phyloP scores from a whole-genome alignment of 2,888 invertebrate species.

The Stomorhina lunata region DNA sequence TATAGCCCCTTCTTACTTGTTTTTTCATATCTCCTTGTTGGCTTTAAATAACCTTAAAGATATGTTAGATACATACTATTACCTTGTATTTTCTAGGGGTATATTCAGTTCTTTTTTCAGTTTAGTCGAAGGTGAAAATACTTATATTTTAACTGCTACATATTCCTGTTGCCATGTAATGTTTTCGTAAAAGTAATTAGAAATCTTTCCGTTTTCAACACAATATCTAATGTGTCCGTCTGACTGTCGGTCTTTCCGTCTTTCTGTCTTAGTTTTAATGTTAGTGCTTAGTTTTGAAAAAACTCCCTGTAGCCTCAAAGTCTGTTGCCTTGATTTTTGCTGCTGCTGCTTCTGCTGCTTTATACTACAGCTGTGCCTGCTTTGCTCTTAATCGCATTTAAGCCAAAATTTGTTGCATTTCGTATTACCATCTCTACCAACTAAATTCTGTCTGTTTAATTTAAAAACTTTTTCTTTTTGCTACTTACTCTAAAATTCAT shows the following conservation, averaged over 20 bases:
- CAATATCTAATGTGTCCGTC: too few relatives aligned
- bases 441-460: too few relatives aligned
- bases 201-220: conserved; percentile 15
- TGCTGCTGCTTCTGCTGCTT: background rate
- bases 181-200: conserved; percentile 20
- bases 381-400: conserved; percentile 26
- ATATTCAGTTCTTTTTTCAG: too few relatives aligned
- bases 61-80: too few relatives aligned
- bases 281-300: too few relatives aligned
- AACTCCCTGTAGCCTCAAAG: conserved; percentile 13
- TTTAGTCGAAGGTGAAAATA: background rate
- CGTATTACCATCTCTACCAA: too few relatives aligned
- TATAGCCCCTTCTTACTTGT: too few relatives aligned
- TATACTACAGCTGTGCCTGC: background rate
- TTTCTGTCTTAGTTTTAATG: background rate
- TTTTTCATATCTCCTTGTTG: too few relatives aligned
- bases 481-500: background rate
- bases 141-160: background rate
- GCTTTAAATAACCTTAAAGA: too few relatives aligned
- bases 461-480: too few relatives aligned
- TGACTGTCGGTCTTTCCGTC: background rate
- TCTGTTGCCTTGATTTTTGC: conserved; percentile 45
- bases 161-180: background rate
- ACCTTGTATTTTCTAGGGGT: background rate
- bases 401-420: conserved; percentile 4